Conservation (phyloP, 2,888 invertebrate species). For the Trisateles emortualis region DNA sequence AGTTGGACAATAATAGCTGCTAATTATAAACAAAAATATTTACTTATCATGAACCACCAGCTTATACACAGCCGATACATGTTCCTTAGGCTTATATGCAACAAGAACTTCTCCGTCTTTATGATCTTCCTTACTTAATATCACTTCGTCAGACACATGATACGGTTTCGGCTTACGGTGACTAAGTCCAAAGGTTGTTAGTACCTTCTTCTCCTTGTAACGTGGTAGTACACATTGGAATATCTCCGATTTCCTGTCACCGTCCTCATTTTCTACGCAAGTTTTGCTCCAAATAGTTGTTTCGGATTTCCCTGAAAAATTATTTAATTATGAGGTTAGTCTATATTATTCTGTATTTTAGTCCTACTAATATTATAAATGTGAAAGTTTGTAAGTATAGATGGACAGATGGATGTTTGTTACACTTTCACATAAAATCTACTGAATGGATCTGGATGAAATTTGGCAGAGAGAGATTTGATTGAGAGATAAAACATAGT, state of each 20-base stretch:
- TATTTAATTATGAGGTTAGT: too few relatives aligned
- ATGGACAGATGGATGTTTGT: too few relatives aligned
- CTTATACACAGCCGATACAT: slow-evolving; percentile 67
- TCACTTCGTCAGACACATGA: slow-evolving; percentile 54
- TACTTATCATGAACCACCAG: slow-evolving; percentile 49
- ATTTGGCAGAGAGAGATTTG: too few relatives aligned
- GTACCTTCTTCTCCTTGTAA: slow-evolving; percentile 68
- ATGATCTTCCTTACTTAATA: slow-evolving; percentile 58
- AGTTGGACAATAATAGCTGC: too few relatives aligned
- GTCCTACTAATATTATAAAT: too few relatives aligned
- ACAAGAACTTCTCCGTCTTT: slow-evolving; percentile 69
- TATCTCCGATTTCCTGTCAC: slow-evolving; percentile 68
- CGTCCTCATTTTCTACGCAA: slow-evolving; percentile 58
- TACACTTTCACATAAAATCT: too few relatives aligned
- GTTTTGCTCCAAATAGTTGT: slow-evolving; percentile 73
- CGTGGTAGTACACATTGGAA: slow-evolving; percentile 71
- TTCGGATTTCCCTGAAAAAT: slow-evolving; percentile 57
- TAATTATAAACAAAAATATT: background rate
- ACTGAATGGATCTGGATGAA: too few relatives aligned
- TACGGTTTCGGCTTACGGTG: slow-evolving; percentile 36
- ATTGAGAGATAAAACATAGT: too few relatives aligned
- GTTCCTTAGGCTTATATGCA: slow-evolving; percentile 67
- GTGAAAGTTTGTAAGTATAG: too few relatives aligned
- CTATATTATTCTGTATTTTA: too few relatives aligned
- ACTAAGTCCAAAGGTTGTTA: slow-evolving; percentile 48